A percentile compares a stretch with the other conserved stretches of the same genome.
Conservation (phyloP, 2,113 vertebrate species). For the Mustela lutreola region DNA sequence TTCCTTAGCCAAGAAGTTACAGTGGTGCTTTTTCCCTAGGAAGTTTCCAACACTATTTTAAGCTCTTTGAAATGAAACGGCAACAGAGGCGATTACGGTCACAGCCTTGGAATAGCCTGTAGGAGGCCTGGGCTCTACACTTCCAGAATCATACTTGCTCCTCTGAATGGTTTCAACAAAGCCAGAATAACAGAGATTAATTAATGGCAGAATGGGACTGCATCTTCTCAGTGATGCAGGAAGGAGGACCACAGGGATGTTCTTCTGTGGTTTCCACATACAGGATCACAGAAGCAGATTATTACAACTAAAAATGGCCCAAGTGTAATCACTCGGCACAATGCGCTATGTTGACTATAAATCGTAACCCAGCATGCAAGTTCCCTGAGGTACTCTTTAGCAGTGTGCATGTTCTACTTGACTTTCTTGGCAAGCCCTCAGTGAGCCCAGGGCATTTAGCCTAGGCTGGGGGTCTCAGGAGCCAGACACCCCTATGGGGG, state of each 20-base stretch:
- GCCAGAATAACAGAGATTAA: background rate
- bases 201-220: background rate
- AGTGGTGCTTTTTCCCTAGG: slow-evolving; percentile 49
- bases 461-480: background rate
- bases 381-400: background rate
- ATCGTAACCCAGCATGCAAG: background rate
- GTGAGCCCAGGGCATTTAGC: background rate
- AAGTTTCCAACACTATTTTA: slow-evolving; percentile 75
- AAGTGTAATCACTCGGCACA: slow-evolving; percentile 6
- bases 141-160: slow-evolving; percentile 34
- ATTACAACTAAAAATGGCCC: background rate
- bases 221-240: background rate
- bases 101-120: slow-evolving; percentile 13
- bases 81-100: slow-evolving; percentile 48
- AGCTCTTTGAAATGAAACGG: slow-evolving; percentile 63
- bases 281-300: background rate
- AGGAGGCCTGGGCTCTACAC: slow-evolving; percentile 32
- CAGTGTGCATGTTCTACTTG: background rate
- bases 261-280: slow-evolving; percentile 24
- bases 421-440: background rate
- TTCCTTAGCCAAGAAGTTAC: slow-evolving; percentile 66
- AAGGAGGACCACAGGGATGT: background rate
- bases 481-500: background rate
- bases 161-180: slow-evolving; percentile 31
- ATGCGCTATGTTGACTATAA: slow-evolving; percentile 28